Percentiles rank a stretch among this genome's conserved stretches.
Evolutionary conservation across 92 coral and sea anemone genomes (phyloP).

Genomic region (Epizoanthus ramosus): DNA sequence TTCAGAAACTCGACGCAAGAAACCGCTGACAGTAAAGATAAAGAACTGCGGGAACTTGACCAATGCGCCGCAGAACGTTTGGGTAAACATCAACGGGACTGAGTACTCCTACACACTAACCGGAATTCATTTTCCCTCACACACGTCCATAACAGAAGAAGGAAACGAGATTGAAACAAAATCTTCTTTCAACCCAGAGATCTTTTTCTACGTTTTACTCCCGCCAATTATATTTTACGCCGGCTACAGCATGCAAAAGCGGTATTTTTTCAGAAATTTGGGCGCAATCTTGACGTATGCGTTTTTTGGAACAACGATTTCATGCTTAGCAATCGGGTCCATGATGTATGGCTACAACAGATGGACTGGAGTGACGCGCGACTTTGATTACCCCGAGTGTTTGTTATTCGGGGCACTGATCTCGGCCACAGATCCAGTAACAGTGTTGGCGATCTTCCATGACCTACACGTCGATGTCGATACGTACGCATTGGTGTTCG

Average conservation of each 20-base stretch:
- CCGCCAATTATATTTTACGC: conserved; percentile 99
- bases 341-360: conserved; percentile 84
- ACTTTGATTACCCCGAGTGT: conserved; percentile 95
- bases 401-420: conserved; percentile 92
- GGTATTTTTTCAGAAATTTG: conserved; percentile 92
- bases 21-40: conserved; percentile 86
- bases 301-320: conserved; percentile 91
- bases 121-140: conserved; percentile 89
- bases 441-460: conserved; percentile 87
- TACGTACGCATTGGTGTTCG: conserved; percentile 94
- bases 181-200: conserved; percentile 94
- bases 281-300: conserved; percentile 99
- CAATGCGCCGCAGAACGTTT: conserved; percentile 86
- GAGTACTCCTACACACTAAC: conserved; percentile 87
- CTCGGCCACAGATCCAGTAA: conserved; percentile 97
- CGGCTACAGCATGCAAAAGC: conserved; percentile 95
- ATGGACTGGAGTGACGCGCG: conserved; percentile 86
- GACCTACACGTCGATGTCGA: conserved; percentile 98
- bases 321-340: conserved; percentile 86
- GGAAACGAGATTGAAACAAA: conserved; percentile 94
- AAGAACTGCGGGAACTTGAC: conserved; percentile 93
- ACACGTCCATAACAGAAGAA: conserved; percentile 71
- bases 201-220: conserved; percentile 91
- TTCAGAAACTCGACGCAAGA: conserved; percentile 69
- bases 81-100: conserved; percentile 93